phyloP scores from a whole-genome alignment of 2,797 vertebrate species.

The Sebastes aleutianus region DNA sequence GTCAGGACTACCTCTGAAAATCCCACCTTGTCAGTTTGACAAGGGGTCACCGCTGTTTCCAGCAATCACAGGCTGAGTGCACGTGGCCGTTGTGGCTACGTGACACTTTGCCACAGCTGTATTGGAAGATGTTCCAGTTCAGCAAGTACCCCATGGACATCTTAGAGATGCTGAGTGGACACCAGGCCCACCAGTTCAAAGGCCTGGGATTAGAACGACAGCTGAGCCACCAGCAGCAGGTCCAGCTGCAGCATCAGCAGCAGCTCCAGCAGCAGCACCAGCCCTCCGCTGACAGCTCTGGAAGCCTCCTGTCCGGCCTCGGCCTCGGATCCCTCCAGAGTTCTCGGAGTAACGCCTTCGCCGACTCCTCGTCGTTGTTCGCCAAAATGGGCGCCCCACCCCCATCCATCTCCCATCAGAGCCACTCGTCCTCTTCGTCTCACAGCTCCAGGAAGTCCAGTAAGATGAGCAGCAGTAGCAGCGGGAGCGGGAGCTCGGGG shows the following conservation, averaged over 20 bases:
- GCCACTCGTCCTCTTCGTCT: conserved; percentile 80
- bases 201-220: conserved; percentile 84
- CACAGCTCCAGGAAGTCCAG: conserved; percentile 85
- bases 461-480: conserved; percentile 80
- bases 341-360: conserved; percentile 81
- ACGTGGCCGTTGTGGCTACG: conserved; percentile 23
- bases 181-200: conserved; percentile 88
- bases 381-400: conserved; percentile 85
- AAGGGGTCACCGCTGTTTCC: conserved; percentile 34
- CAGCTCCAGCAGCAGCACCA: conserved; percentile 86
- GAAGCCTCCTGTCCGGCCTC: conserved; percentile 82
- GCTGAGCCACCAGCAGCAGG: conserved; percentile 85
- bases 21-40: neutral
- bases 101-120: conserved; percentile 31
- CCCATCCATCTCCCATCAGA: conserved; percentile 81
- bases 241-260: conserved; percentile 86
- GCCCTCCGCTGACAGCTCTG: conserved; percentile 76
- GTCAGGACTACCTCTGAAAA: conserved; percentile 24
- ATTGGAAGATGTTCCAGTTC: conserved; percentile 86
- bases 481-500: conserved; percentile 70
- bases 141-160: conserved; percentile 89
- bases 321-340: conserved; percentile 82
- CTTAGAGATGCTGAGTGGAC: conserved; percentile 87
- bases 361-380: conserved; percentile 83
- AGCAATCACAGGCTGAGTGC: conserved; percentile 13